Evolutionary conservation across 2,888 invertebrate species (phyloP).

Genomic region (Lymantria monacha): DNA sequence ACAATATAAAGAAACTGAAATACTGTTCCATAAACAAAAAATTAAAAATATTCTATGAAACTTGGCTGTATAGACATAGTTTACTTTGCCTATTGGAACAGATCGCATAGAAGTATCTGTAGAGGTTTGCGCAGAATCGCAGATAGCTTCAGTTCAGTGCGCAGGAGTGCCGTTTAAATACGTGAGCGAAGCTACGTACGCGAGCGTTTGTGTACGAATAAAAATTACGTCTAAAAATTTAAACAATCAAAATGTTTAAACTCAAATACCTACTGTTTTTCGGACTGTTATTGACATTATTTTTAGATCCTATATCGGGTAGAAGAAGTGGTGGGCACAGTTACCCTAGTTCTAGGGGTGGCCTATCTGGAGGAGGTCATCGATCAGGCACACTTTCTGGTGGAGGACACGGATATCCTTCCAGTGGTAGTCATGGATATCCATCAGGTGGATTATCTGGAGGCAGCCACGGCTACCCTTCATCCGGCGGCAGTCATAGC

Average conservation of each 20-base stretch:
- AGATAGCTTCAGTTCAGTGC: conserved; percentile 38
- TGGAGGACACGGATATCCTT: conserved; percentile 40
- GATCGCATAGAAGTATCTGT: too few species aligned
- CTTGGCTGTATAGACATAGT: too few species aligned
- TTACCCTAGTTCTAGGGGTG: conserved; percentile 53
- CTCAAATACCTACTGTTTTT: conserved; percentile 49
- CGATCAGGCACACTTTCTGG: conserved; percentile 41
- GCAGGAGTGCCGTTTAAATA: conserved; percentile 37
- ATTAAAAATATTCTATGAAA: too few species aligned
- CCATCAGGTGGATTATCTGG: conserved; percentile 29
- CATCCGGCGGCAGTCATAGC: conserved; percentile 31
- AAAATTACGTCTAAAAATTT: conserved; percentile 7
- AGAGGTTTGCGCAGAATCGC: neutral
- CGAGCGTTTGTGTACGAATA: conserved; percentile 23
- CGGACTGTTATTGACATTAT: conserved; percentile 43
- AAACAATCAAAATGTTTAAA: conserved; percentile 40
- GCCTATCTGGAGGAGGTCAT: conserved; percentile 38
- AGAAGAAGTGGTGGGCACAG: conserved; percentile 40
- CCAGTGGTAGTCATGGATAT: conserved; percentile 32
- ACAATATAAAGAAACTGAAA: too few species aligned
- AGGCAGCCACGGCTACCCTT: conserved; percentile 37
- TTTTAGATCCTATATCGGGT: conserved; percentile 39
- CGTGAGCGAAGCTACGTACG: too few species aligned
- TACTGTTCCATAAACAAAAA: too few species aligned
- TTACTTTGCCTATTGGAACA: too few species aligned